Base-by-base conservation (phyloP, 2,888 invertebrate species). In the Leptinotarsa tumamoca region DNA sequence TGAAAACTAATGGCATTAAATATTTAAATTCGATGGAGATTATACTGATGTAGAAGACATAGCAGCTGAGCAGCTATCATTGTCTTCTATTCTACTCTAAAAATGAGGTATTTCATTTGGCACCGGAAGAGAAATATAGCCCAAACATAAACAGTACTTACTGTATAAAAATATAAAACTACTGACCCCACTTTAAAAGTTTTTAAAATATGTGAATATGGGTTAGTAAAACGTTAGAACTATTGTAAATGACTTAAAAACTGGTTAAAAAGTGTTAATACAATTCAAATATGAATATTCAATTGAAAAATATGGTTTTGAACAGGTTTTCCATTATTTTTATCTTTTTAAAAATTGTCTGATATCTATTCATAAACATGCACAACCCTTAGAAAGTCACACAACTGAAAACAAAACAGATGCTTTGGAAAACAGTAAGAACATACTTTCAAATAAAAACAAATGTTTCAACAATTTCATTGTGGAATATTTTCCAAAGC, bases 161-260 rank as follows among this genome's bases (percentile, higher is more conserved):
- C 17, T 33, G 33, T 63, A 33, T 17, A 63, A 63, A 33, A 63
- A 63, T n/a, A 33, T 33, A n/a, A 63, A 63, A 17, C 33, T 63
- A 63, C 63, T 63, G 63, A 63, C 63, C 63, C 63, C 63, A 63
- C 63, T 63, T 63, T 27, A 63, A 33, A 33, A 33, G 17, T 33
- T n/a, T 2, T 4, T 33, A 33, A 43, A 63, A 63, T 63, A 58
- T 49, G 50, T 70, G 58, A 70, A 49, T 58, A 70, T 49, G 49
- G 70, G 70, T 70, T 70, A 70, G 70, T 70, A 58, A 58, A 70
- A 70, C 49, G 70, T 70, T 70, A 70, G 49, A 56, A 15, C 70
- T 61, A 61, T 70, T 70, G 70, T 70, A 54, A 70, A 70, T 58
- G 58, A 70, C 58, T 58, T 58, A 70, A 70, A 70, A 70, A 27